These are phyloP conservation scores for Esox lucius DNA, from an alignment of 2,797 vertebrate genomes.

Conservation along the genomic window DNA sequence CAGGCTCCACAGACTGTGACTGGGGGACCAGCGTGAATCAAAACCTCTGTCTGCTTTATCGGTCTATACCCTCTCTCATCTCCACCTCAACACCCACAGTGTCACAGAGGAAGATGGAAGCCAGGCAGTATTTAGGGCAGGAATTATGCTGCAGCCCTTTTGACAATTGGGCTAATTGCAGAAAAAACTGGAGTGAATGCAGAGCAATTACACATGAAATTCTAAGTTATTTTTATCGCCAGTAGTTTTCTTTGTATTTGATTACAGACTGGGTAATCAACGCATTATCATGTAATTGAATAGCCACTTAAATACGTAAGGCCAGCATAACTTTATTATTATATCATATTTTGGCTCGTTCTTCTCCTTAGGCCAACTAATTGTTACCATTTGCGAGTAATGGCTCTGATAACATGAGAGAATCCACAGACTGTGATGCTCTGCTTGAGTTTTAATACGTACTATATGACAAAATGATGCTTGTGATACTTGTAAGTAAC, in stretches of 20 bases:
- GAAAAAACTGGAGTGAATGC: conserved; percentile 21
- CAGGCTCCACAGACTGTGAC: neutral
- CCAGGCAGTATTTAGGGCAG: conserved; percentile 1
- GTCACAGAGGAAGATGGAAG: neutral
- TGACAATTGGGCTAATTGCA: conserved; percentile 46
- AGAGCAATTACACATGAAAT: conserved; percentile 26
- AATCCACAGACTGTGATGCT: conserved; percentile 51
- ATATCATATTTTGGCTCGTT: conserved; percentile 55
- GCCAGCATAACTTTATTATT: conserved; percentile 61
- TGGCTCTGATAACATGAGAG: conserved; percentile 60
- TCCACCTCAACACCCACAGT: conserved; percentile 2
- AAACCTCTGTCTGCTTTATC: neutral
- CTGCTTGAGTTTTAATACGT: conserved; percentile 18
- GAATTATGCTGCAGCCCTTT: conserved; percentile 33
- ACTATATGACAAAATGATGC: conserved; percentile 38
- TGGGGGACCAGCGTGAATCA: neutral
- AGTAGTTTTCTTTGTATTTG: conserved; percentile 49
- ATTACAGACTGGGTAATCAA: conserved; percentile 47
- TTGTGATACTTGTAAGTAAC: conserved; percentile 12
- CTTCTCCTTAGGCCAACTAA: conserved; percentile 51
- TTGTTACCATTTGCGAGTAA: conserved; percentile 64
- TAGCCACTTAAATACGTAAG: conserved; percentile 43
- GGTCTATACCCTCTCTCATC: neutral
- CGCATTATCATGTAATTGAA: conserved; percentile 54
- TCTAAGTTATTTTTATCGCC: conserved; percentile 35